Evolutionary conservation across 2,113 vertebrate genomes (phyloP), one percentile per base, ranked within the genome.

Genomic region (Podarcis muralis): DNA sequence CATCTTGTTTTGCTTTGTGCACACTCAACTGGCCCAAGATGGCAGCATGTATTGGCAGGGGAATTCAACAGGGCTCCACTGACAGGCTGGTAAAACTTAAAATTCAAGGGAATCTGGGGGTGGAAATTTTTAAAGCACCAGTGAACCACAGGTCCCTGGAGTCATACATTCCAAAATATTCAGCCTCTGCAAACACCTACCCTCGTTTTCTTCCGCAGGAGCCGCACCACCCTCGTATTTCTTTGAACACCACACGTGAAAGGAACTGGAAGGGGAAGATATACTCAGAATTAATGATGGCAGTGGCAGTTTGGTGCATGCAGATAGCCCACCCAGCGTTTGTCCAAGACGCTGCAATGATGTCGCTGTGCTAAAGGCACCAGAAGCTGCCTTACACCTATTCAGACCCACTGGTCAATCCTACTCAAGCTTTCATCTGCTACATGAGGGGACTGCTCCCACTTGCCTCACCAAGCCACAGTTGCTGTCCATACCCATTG

Each of bases 191-290:
- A 4, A 43, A 80, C 37, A 91, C 97, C 97, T 94, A 99, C 99
- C 98, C 98, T 95, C 97, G 96, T 83, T 87, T 87, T 92, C 96
- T 96, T 0, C 92, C 92, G 72, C 87, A 88, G 81, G 43, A 84
- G 25, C 95, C 92, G 4, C 97, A 98, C 97, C 98, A 98, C 30
- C 97, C 96, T 7, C 95, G 95, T 25, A 96, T 88, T 93, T 99
- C 99, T 89, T 99, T 99, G 92, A 97, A 98, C 66, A 99, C 98
- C 81, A 99, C 93, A 0, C 98, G 97, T 91, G 97, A 94, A 48
- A 99, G 96, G 78, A 99, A 95, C 98, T 99, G 94, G 53, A 89
- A 87, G 85, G 43, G 84, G 74, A 86, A 86, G 43, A 72, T 62
- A 18, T 23, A 35, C 9, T 32, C n/a, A 77, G 59, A 66, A 25